Base-by-base conservation (phyloP, 2,797 vertebrate genomes). In the Garrulus glandarius region DNA sequence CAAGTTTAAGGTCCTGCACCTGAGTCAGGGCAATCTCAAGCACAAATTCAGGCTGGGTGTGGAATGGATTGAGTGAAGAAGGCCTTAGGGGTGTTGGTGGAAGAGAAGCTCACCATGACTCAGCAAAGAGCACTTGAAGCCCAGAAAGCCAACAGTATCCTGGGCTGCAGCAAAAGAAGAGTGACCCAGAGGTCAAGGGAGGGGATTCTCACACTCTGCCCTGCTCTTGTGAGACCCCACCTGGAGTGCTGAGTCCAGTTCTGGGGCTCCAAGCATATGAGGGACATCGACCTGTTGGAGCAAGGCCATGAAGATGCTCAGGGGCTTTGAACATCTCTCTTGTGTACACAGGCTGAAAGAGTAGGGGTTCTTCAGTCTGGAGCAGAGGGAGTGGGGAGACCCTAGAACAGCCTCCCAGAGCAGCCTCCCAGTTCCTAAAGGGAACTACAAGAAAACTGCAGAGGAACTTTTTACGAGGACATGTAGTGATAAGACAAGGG, bases 251-350 rank as follows among this genome's bases (percentile, higher is more conserved):
- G 36, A 41, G 43, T 29, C 11, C 19, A 29, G 27, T 8, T 44
- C 56, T 37, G 43, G 43, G 13, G 7, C 39, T 14, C 27, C 20
- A 61, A 26, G 30, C 4, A 44, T 3, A 9, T 26, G 36, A 49
- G 43, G 44, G 36, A 29, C 19, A 18, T 21, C 13, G 36, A 69
- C 2, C 1, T 30, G 21, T 3, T 60, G 34, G 12, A 60, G n/a
- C 4, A 5, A 53, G 26, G 15, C 12, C 1, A 1, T 1, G 2
- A 36, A 41, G 34, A 36, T 27, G 30, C 4, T 15, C 14, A 37
- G 23, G 56, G n/a, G 6, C 2, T 11, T 44, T 49, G 43, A 43
- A 36, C 20, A 11, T 10, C 6, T 30, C 15, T 49, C 43, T 49
- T 47, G 27, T 30, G 18, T 1, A 43, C 26, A 32, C 7, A 32